These are phyloP conservation scores for Gymnobelideus leadbeateri DNA, from an alignment of 2,113 vertebrate genomes.

Conservation along the genomic window DNA sequence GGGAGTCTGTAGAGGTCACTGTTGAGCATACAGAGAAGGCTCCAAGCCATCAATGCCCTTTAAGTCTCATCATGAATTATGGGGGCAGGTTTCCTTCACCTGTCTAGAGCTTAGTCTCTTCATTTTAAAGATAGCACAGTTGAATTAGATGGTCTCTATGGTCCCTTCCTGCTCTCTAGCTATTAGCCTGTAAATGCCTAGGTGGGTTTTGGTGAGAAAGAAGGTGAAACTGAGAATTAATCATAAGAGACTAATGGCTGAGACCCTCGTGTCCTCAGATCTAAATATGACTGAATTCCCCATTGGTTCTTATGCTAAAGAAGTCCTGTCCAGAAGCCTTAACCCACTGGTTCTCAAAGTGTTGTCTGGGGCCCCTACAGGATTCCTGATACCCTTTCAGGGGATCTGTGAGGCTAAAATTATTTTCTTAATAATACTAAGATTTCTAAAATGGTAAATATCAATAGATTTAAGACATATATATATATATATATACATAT, in stretches of 20 bases:
- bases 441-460: background rate
- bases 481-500: too few species aligned
- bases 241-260: constrained; percentile 48
- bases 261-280: constrained; percentile 8
- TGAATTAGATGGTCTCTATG: background rate
- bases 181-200: background rate
- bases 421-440: background rate
- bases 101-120: background rate
- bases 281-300: constrained; percentile 53
- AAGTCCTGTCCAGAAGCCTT: background rate
- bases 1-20: constrained; percentile 39
- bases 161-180: background rate
- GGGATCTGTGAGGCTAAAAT: background rate
- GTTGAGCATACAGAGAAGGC: background rate
- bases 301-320: background rate
- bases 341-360: background rate
- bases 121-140: background rate
- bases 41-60: background rate
- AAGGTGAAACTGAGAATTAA: background rate
- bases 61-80: background rate
- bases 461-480: background rate
- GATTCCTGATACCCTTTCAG: background rate
- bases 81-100: constrained; percentile 28
- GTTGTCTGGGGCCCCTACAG: background rate
- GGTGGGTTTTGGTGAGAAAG: background rate